These are phyloP conservation scores for Valencia hispanica DNA, from an alignment of 2,797 vertebrate species.

Conservation along the genomic window DNA sequence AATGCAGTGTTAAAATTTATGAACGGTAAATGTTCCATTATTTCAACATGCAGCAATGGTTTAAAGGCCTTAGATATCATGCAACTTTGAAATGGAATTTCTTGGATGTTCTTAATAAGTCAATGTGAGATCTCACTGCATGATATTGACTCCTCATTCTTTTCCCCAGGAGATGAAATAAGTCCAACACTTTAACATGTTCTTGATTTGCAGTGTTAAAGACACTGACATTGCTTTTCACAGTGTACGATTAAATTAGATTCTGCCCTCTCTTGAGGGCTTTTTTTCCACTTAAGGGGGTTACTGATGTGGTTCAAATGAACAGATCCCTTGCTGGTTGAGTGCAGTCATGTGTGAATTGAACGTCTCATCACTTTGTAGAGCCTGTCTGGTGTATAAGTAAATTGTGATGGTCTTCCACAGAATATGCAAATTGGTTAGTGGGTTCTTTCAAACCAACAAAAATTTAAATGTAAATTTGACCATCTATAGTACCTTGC, in stretches of 20 bases:
- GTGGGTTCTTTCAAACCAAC: not conserved
- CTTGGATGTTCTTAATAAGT: conserved; percentile 4
- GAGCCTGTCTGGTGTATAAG: conserved; percentile 41
- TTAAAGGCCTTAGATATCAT: conserved; percentile 3
- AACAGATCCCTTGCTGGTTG: conserved; percentile 63
- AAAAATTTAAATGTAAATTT: not conserved
- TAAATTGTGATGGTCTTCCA: conserved; percentile 53
- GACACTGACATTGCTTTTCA: conserved; percentile 56
- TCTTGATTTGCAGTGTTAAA: conserved; percentile 57
- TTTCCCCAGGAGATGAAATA: conserved; percentile 41
- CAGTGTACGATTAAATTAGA: conserved; percentile 68
- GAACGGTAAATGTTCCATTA: not conserved
- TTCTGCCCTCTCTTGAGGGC: conserved; percentile 49
- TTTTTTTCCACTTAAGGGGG: conserved; percentile 40
- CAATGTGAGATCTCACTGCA: conserved; percentile 22
- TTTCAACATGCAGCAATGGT: not conserved
- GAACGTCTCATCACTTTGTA: conserved; percentile 59
- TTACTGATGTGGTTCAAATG: conserved; percentile 59
- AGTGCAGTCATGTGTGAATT: conserved; percentile 64
- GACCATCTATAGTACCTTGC: not conserved
- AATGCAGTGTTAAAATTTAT: not conserved
- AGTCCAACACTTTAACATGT: conserved; percentile 55
- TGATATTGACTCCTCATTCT: conserved; percentile 23
- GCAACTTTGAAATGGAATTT: conserved; percentile 4
- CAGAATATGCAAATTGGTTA: not conserved